These are phyloP conservation scores for Pollicipes pollicipes DNA, from an alignment of 1,140 invertebrate genomes.

Conservation along the genomic window DNA sequence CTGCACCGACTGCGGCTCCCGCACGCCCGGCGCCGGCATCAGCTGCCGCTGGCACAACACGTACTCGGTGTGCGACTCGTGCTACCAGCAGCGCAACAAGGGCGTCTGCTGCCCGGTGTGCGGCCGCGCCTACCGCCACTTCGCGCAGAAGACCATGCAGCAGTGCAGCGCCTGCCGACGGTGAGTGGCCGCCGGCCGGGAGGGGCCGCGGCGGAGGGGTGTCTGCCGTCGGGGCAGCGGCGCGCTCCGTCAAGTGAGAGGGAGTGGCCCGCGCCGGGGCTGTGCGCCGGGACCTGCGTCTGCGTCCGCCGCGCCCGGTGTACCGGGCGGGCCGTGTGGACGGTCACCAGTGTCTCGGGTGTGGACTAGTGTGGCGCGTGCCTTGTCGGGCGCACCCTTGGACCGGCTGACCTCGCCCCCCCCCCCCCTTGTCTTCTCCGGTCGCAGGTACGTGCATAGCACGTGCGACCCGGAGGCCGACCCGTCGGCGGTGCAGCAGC, in stretches of 20 bases:
- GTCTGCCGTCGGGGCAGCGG: too few relatives aligned
- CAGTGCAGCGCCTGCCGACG: conserved; percentile 74
- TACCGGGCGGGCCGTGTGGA: too few relatives aligned
- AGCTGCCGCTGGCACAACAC: conserved; percentile 91
- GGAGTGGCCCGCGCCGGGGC: too few relatives aligned
- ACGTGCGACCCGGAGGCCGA: conserved; percentile 80
- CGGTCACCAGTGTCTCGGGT: too few relatives aligned
- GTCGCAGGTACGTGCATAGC: conserved; percentile 81
- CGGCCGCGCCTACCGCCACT: conserved; percentile 77
- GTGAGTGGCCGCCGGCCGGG: conserved; percentile 29
- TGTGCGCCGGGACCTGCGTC: too few relatives aligned
- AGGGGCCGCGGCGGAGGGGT: too few relatives aligned
- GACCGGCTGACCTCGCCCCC: too few relatives aligned
- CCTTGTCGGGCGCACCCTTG: too few relatives aligned
- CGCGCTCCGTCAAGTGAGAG: too few relatives aligned
- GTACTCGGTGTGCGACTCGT: conserved; percentile 92
- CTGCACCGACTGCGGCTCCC: conserved; percentile 84
- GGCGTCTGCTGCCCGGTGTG: conserved; percentile 89
- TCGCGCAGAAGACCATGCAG: conserved; percentile 83
- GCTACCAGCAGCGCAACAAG: conserved; percentile 93
- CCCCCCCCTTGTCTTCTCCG: too few relatives aligned
- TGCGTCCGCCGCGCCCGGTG: too few relatives aligned
- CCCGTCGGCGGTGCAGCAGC: conserved; percentile 48
- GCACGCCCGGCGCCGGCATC: conserved; percentile 78
- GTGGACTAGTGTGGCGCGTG: too few relatives aligned